Percentiles rank a stretch among this genome's conserved stretches.
Conservation (phyloP, 2,888 invertebrate genomes). For the Drosophila paranaensis region DNA sequence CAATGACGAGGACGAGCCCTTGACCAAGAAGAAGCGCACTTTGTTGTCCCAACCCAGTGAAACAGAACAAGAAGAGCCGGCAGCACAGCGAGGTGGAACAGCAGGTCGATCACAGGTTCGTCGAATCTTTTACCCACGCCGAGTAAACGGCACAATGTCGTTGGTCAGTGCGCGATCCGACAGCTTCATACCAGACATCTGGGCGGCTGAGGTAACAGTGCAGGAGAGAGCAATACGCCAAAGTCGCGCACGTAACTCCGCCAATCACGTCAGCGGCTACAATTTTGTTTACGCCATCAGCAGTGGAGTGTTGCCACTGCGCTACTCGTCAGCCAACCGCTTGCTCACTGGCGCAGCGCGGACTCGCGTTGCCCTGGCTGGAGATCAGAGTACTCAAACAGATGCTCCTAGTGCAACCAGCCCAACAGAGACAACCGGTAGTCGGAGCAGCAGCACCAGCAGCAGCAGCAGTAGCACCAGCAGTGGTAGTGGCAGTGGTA, state of each 20-base stretch:
- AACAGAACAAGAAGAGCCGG: conserved; percentile 2
- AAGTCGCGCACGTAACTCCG: conserved; percentile 76
- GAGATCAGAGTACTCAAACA: conserved; percentile 18
- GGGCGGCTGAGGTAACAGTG: conserved; percentile 85
- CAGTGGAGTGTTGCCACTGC: conserved; percentile 82
- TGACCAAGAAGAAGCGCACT: conserved; percentile 50
- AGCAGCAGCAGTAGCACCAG: conserved; percentile 45
- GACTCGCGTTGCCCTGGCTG: conserved; percentile 7
- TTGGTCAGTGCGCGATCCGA: conserved; percentile 51
- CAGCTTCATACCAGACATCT: conserved; percentile 83
- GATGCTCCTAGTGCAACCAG: conserved; percentile 24
- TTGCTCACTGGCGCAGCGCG: conserved; percentile 29
- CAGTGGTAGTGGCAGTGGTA: conserved; percentile 33
- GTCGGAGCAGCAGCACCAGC: conserved; percentile 44
- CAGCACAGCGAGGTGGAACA: conserved; percentile 1
- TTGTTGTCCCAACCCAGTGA: conserved; percentile 2
- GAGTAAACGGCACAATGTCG: conserved; percentile 6
- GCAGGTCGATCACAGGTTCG: conserved; percentile 5
- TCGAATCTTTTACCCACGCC: conserved; percentile 10
- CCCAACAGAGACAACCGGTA: conserved; percentile 3
- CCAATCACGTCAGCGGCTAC: conserved; percentile 80
- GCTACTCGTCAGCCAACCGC: conserved; percentile 33
- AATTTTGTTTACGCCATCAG: conserved; percentile 85
- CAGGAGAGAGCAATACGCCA: conserved; percentile 83
- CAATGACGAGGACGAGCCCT: conserved; percentile 62